Evolutionary conservation across 2,888 invertebrate species (phyloP).

Genomic region (Elmis aenea): DNA sequence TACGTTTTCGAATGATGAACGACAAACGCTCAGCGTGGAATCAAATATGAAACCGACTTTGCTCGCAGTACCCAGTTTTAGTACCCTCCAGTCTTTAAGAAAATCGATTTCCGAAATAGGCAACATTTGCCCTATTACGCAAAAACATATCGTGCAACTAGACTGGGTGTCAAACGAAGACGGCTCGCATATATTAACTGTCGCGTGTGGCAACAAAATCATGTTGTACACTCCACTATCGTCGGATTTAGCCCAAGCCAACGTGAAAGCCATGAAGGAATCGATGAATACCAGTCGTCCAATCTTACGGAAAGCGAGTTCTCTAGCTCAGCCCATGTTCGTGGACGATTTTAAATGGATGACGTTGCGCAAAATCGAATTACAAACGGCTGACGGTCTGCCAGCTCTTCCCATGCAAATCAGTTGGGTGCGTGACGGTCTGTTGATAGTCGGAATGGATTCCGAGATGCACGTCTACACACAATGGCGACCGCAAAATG

Average conservation of each 20-base stretch:
- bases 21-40: conserved; percentile 45
- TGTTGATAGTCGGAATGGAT: conserved; percentile 98
- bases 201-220: conserved; percentile 91
- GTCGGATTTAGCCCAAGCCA: conserved; percentile 90
- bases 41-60: conserved; percentile 48
- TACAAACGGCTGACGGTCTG: conserved; percentile 91
- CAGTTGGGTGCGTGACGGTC: conserved; percentile 97
- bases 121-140: conserved; percentile 84
- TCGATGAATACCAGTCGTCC: conserved; percentile 45
- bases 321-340: conserved; percentile 82
- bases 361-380: conserved; percentile 84
- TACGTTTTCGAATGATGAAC: conserved; percentile 75
- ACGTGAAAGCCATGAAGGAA: conserved; percentile 61
- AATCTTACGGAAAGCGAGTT: conserved; percentile 84
- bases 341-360: conserved; percentile 95
- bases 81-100: conserved; percentile 79
- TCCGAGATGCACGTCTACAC: conserved; percentile 99
- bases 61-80: conserved; percentile 85
- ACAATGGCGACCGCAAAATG: conserved; percentile 83
- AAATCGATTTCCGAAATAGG: conserved; percentile 89
- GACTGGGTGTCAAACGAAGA: conserved; percentile 99
- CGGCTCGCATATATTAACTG: conserved; percentile 95
- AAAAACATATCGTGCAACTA: conserved; percentile 89
- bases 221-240: conserved; percentile 90
- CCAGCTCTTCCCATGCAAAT: conserved; percentile 98